Evolutionary conservation across 2,113 vertebrate genomes (phyloP).

Genomic region (Rhabdornis inornatus): DNA sequence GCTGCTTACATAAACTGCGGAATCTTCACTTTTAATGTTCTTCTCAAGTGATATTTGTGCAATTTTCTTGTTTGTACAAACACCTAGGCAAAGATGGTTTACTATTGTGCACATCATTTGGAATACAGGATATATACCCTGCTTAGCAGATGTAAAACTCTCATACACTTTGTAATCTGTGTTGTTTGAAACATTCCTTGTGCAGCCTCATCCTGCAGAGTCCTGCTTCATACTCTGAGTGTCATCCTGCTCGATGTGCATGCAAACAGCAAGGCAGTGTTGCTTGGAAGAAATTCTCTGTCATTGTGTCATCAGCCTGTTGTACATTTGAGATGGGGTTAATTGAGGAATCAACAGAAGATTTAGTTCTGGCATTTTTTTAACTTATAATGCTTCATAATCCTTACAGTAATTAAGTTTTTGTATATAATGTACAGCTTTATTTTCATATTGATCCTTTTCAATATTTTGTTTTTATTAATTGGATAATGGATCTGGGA

Average conservation of each 20-base stretch:
- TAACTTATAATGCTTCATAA: background rate
- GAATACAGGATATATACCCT: background rate
- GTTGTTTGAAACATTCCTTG: background rate
- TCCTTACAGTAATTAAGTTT: background rate
- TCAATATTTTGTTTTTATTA: background rate
- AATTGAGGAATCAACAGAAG: background rate
- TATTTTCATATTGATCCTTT: background rate
- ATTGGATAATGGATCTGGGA: background rate
- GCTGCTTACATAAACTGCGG: background rate
- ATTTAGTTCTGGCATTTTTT: background rate
- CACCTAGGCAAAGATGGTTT: background rate
- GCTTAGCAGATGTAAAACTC: background rate
- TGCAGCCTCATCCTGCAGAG: background rate
- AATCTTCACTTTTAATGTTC: background rate
- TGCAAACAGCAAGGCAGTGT: background rate
- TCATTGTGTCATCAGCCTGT: background rate
- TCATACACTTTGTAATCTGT: rapidly evolving
- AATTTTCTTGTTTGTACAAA: background rate
- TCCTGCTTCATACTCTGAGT: too few species aligned
- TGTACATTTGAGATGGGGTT: background rate
- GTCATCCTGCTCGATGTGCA: background rate
- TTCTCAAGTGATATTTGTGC: background rate
- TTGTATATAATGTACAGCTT: background rate
- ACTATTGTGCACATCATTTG: background rate
- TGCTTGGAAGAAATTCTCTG: background rate